These are phyloP conservation scores for Troides oblongomaculatus DNA, from an alignment of 2,888 invertebrate species.

Conservation along the genomic window DNA sequence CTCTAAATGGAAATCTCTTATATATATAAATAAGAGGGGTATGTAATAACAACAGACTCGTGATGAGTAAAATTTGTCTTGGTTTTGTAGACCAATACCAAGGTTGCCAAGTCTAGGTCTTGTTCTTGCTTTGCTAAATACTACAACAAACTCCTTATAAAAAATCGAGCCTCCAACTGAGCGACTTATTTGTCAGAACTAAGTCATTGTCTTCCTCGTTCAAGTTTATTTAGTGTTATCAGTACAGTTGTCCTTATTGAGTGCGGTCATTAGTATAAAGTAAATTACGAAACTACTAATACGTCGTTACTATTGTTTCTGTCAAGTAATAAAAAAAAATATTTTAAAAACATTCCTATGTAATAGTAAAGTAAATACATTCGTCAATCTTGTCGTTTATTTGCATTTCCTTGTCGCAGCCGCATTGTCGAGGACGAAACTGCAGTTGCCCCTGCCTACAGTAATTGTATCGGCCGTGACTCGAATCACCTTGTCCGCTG, in stretches of 20 bases:
- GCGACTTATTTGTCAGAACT: conserved; percentile 9
- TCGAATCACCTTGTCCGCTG: conserved; percentile 61
- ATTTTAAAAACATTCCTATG: neutral
- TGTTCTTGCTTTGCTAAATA: too few species aligned
- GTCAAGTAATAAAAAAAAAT: neutral
- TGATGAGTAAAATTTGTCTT: too few species aligned
- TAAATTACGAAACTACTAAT: conserved; percentile 6
- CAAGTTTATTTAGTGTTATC: conserved; percentile 15
- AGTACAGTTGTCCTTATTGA: conserved; percentile 9
- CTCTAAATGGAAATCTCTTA: too few species aligned
- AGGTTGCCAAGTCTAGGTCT: too few species aligned
- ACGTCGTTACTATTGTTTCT: conserved; percentile 24
- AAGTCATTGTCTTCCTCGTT: conserved; percentile 10
- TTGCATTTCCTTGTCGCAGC: conserved; percentile 59
- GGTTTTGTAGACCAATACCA: too few species aligned
- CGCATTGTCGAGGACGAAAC: conserved; percentile 55
- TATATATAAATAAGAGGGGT: neutral
- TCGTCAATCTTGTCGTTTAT: conserved; percentile 24
- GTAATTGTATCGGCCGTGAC: conserved; percentile 66
- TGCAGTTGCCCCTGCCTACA: conserved; percentile 64
- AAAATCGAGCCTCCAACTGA: neutral
- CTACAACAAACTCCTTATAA: neutral
- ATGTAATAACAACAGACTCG: neutral
- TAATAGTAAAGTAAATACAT: neutral
- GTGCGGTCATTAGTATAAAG: conserved; percentile 15